Evolutionary conservation across 2,797 vertebrate genomes (phyloP).

Genomic region (Coendou prehensilis): DNA sequence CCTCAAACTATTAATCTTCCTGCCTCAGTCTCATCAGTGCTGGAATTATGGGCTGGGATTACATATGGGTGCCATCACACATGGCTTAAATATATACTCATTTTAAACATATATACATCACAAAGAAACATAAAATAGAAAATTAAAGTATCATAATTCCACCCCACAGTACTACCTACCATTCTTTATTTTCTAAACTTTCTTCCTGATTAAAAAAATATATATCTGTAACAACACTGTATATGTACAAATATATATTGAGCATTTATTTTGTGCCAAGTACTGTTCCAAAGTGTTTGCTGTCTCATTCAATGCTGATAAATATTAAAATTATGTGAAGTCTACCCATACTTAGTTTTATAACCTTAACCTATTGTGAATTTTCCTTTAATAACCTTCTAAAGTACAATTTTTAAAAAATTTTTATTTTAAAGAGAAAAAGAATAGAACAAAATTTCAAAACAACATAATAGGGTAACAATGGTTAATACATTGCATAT

Average conservation of each 20-base stretch:
- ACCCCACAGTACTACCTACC: neutral
- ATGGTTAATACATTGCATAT: too few relatives aligned
- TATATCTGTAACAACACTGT: neutral
- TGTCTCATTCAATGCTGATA: conserved; percentile 22
- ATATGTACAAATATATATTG: neutral
- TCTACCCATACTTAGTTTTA: conserved; percentile 37
- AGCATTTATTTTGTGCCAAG: neutral
- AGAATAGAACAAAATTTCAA: too few relatives aligned
- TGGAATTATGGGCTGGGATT: neutral
- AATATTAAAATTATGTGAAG: conserved; percentile 3
- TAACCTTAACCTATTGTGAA: conserved; percentile 16
- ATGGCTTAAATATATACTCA: neutral
- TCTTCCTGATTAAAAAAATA: conserved; percentile 46
- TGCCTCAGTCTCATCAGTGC: neutral
- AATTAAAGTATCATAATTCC: conserved; percentile 39
- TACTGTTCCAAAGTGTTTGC: conserved; percentile 1
- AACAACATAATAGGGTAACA: too few relatives aligned
- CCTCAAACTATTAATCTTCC: neutral
- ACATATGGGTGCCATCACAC: neutral
- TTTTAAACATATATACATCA: conserved; percentile 55
- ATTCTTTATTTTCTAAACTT: conserved; percentile 8
- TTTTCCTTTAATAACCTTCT: conserved; percentile 50
- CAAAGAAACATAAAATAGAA: conserved; percentile 12
- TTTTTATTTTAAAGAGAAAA: too few relatives aligned
- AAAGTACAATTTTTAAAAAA: conserved; percentile 7